Percentiles rank a stretch among this genome's conserved stretches.
These are phyloP conservation scores for Tapirus indicus DNA, from an alignment of 2,797 vertebrate genomes.

Conservation along the genomic window DNA sequence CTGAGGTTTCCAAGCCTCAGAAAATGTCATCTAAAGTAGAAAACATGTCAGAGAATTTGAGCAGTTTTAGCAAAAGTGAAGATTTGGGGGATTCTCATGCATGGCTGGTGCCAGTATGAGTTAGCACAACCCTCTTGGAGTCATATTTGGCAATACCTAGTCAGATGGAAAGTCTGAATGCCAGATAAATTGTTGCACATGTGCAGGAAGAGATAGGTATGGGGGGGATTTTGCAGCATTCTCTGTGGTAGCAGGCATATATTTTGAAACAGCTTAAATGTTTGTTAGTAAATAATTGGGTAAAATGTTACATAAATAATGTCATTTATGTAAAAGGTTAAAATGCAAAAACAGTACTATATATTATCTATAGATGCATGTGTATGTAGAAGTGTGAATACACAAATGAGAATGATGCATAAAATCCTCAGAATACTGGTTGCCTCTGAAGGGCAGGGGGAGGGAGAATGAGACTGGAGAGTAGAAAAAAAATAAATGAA, in stretches of 20 bases:
- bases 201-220: neutral
- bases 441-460: neutral
- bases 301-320: neutral
- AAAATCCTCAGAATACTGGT: neutral
- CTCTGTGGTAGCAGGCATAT: neutral
- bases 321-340: neutral
- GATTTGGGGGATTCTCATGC: no score
- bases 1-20: neutral
- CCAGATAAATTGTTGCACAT: rapidly evolving
- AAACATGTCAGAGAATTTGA: neutral
- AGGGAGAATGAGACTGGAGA: neutral
- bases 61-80: neutral
- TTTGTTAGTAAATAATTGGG: neutral
- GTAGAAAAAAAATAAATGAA: neutral
- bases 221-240: neutral
- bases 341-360: neutral
- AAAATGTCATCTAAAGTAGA: neutral
- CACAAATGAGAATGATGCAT: neutral
- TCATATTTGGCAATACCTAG: rapidly evolving
- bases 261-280: neutral
- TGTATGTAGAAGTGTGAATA: neutral
- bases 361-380: neutral
- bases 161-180: neutral
- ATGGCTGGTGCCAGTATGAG: no score
- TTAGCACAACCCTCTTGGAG: rapidly evolving